Conservation (phyloP, 2,888 invertebrate species). For the Theodoxus fluviatilis region DNA sequence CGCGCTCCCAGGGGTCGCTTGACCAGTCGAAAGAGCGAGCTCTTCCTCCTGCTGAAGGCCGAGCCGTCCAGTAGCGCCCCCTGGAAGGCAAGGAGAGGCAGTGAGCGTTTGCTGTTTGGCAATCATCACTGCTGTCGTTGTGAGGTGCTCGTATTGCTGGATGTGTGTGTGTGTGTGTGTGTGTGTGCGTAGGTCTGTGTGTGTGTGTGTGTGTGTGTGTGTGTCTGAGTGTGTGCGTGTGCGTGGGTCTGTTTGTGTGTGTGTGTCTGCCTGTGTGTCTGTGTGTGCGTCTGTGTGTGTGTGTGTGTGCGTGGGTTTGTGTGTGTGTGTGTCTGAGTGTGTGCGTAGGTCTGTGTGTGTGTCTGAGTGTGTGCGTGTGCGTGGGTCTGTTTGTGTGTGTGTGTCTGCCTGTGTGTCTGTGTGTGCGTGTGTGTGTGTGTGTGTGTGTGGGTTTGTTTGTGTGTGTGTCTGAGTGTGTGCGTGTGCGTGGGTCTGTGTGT, state of each 20-base stretch:
- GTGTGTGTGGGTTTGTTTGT: background rate
- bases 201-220: conserved; percentile 2
- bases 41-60: too few relatives aligned
- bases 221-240: conserved; percentile 6
- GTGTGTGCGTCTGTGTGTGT: conserved; percentile 7
- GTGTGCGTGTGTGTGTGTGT: background rate
- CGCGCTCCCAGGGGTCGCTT: too few relatives aligned
- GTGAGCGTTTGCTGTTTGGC: too few relatives aligned
- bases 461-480: conserved; percentile 2
- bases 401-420: background rate
- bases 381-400: background rate
- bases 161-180: background rate
- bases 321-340: background rate
- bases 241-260: background rate
- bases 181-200: background rate
- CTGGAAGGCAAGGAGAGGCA: too few relatives aligned
- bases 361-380: conserved; percentile 10
- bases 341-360: background rate
- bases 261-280: background rate
- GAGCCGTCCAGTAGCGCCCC: too few relatives aligned
- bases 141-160: background rate
- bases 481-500: conserved; percentile 9
- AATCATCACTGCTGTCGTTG: too few relatives aligned
- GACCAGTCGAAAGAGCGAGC: too few relatives aligned
- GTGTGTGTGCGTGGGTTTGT: conserved; percentile 5